Conservation (phyloP, 2,888 invertebrate species). For the Heliconius ethilla region DNA sequence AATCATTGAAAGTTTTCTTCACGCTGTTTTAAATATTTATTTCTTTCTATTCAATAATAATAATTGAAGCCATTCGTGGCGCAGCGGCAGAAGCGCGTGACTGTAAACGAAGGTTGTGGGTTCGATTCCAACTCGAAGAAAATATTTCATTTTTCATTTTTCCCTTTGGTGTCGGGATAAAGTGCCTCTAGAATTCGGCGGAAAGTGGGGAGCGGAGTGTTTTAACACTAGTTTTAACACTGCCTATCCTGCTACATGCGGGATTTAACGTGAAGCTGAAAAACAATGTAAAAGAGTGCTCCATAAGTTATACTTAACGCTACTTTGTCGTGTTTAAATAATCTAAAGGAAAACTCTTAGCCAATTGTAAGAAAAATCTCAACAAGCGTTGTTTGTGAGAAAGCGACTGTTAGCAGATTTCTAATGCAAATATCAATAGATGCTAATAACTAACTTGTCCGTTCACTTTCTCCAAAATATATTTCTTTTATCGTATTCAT, state of each 20-base stretch:
- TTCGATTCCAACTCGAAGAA: no score
- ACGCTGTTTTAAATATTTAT: conserved; percentile 28
- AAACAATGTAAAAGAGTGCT: not conserved
- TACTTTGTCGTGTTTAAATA: not conserved
- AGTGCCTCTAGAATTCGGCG: no score
- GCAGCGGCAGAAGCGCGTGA: no score
- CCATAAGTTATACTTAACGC: not conserved
- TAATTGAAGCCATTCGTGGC: not conserved
- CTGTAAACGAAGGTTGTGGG: no score
- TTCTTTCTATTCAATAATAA: conserved; percentile 15
- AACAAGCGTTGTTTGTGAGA: conserved; percentile 57
- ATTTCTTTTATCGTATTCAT: conserved; percentile 19
- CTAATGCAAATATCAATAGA: conserved; percentile 77
- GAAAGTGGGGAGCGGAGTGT: no score
- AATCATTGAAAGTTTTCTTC: conserved; percentile 40
- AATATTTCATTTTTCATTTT: no score
- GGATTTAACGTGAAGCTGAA: no score
- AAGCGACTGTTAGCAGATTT: conserved; percentile 74
- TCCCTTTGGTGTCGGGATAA: no score
- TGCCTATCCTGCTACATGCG: no score
- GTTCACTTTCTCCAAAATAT: conserved; percentile 66
- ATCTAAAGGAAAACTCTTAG: not conserved
- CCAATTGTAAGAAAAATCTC: not conserved
- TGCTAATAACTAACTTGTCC: conserved; percentile 68
- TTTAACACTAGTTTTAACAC: no score